These are phyloP conservation scores for Tenebrio molitor DNA, from an alignment of 1,140 invertebrate species.

Conservation along the genomic window DNA sequence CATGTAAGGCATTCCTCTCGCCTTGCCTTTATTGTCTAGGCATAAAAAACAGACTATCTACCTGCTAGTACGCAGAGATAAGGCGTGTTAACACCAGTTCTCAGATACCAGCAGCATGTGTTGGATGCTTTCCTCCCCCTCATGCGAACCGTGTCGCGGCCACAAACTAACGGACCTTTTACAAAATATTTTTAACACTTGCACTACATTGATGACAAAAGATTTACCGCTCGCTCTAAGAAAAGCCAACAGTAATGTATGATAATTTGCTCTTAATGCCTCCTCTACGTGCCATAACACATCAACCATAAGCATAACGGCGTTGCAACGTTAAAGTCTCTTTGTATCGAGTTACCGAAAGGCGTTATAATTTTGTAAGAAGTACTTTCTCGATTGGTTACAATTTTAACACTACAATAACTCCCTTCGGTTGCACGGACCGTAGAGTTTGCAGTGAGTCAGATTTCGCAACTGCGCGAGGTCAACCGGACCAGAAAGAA, in stretches of 20 bases:
- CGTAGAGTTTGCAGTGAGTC: neutral
- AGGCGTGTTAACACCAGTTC: conserved; percentile 20
- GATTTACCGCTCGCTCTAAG: too few species aligned
- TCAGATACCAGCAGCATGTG: conserved; percentile 24
- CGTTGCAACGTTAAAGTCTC: too few species aligned
- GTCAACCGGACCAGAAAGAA: conserved; percentile 10
- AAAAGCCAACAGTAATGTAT: too few species aligned
- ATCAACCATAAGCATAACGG: too few species aligned
- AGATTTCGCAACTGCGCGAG: conserved; percentile 2
- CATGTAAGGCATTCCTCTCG: conserved; percentile 30
- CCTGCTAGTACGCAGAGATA: conserved; percentile 17
- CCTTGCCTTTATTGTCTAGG: conserved; percentile 25
- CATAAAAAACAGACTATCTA: conserved; percentile 33
- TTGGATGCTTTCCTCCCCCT: conserved; percentile 3
- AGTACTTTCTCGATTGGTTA: too few species aligned
- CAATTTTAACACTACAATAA: too few species aligned
- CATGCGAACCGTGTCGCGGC: too few species aligned
- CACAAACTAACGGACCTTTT: neutral
- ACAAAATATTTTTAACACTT: conserved; percentile 3
- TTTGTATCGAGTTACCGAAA: too few species aligned
- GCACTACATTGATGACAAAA: too few species aligned
- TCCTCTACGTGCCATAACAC: too few species aligned
- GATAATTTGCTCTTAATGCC: too few species aligned
- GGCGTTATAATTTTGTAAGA: too few species aligned
- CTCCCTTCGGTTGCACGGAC: neutral